These are phyloP conservation scores for Mesitornis unicolor DNA, from an alignment of 2,113 vertebrate genomes.

Conservation along the genomic window DNA sequence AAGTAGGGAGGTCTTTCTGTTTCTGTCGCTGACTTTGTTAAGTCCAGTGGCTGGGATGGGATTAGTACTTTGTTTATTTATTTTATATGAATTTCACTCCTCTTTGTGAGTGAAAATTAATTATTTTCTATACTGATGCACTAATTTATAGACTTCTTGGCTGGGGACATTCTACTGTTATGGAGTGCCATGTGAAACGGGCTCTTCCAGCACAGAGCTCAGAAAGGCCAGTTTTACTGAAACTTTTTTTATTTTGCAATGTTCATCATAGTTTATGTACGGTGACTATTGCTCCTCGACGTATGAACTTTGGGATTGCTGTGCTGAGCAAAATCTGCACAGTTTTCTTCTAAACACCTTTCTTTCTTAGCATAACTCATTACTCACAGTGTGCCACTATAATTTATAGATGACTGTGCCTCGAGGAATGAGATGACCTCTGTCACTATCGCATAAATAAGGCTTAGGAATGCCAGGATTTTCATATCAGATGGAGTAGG, in stretches of 20 bases:
- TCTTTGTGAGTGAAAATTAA: not conserved
- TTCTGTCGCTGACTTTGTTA: not conserved
- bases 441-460: slow-evolving; percentile 63
- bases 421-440: slow-evolving; percentile 62
- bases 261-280: not conserved
- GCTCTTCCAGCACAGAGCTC: not conserved
- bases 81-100: too few species aligned
- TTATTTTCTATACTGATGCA: not conserved
- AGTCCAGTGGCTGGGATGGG: not conserved
- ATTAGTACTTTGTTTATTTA: not conserved
- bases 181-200: not conserved
- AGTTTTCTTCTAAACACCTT: slow-evolving; percentile 44
- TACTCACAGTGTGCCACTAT: slow-evolving; percentile 25
- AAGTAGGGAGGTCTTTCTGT: not conserved
- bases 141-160: not conserved
- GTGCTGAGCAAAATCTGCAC: slow-evolving; percentile 26
- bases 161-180: not conserved
- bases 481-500: slow-evolving; percentile 56
- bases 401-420: slow-evolving; percentile 67
- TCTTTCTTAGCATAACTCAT: slow-evolving; percentile 60
- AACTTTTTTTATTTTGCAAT: slow-evolving; percentile 3
- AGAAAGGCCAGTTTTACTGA: not conserved
- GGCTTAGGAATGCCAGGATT: slow-evolving; percentile 36
- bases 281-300: slow-evolving; percentile 3
- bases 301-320: slow-evolving; percentile 29